Percentiles rank a stretch among this genome's conserved stretches.
These are phyloP conservation scores for Montipora sp. DNA, from an alignment of 64 coral and sea anemone species.

Conservation along the genomic window DNA sequence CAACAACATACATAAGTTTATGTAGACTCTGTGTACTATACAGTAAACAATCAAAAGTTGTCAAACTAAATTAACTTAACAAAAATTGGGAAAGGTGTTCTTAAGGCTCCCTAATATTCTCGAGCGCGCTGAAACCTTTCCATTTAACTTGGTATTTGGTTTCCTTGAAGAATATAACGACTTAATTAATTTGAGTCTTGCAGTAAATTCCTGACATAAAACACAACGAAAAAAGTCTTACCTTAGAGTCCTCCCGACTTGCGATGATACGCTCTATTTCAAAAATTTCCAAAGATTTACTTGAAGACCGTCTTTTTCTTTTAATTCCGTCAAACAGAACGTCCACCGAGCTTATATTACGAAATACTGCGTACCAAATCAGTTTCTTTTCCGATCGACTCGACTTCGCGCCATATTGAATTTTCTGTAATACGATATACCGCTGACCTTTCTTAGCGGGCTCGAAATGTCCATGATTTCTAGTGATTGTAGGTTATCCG, in stretches of 20 bases:
- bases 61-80: background rate
- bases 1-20: background rate
- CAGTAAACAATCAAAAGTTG: background rate
- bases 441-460: background rate
- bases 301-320: too few species aligned
- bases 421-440: background rate
- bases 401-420: too few species aligned
- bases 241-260: too few species aligned
- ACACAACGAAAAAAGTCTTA: too few species aligned
- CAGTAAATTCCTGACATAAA: background rate
- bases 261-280: too few species aligned
- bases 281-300: too few species aligned
- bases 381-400: too few species aligned
- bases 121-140: slow-evolving; percentile 30
- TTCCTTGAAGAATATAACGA: background rate
- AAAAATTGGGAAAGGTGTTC: slow-evolving; percentile 33
- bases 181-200: background rate
- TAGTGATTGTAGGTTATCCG: background rate
- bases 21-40: background rate
- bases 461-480: slow-evolving; percentile 21
- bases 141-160: slow-evolving; percentile 37
- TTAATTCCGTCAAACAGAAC: too few species aligned
- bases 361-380: too few species aligned
- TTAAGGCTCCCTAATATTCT: slow-evolving; percentile 39
- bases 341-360: too few species aligned